A percentile compares a stretch with the other conserved stretches of the same genome.
Evolutionary conservation across 2,113 vertebrate species (phyloP).

Genomic region (Murina feae): DNA sequence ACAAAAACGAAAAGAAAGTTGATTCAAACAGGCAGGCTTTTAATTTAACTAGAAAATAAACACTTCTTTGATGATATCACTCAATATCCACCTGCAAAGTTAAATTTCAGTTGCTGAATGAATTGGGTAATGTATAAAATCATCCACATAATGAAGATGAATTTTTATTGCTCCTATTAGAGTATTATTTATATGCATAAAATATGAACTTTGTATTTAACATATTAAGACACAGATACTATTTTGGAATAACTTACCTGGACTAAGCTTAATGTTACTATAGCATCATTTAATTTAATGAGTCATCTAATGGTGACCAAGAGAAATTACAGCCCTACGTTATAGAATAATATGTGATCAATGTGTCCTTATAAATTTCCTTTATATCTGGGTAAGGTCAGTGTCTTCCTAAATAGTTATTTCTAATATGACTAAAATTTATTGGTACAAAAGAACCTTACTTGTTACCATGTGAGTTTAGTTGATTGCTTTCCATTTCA

Average conservation of each 20-base stretch:
- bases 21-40: neutral
- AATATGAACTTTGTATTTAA: neutral
- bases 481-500: neutral
- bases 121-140: neutral
- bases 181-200: neutral
- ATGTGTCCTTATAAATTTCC: neutral
- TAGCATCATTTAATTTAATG: neutral
- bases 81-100: neutral
- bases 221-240: neutral
- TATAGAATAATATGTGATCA: neutral
- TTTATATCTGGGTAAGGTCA: neutral
- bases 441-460: neutral
- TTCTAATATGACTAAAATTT: conserved; percentile 8
- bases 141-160: neutral
- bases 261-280: neutral
- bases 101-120: neutral
- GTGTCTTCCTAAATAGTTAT: neutral
- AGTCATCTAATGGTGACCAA: neutral
- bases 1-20: neutral
- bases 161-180: neutral
- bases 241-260: neutral
- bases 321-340: neutral
- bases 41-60: neutral
- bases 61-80: neutral
- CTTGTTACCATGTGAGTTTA: neutral